Percentiles rank a stretch among this genome's conserved stretches.
phyloP scores from a whole-genome alignment of 2,113 vertebrate genomes.

The Elephas maximus region DNA sequence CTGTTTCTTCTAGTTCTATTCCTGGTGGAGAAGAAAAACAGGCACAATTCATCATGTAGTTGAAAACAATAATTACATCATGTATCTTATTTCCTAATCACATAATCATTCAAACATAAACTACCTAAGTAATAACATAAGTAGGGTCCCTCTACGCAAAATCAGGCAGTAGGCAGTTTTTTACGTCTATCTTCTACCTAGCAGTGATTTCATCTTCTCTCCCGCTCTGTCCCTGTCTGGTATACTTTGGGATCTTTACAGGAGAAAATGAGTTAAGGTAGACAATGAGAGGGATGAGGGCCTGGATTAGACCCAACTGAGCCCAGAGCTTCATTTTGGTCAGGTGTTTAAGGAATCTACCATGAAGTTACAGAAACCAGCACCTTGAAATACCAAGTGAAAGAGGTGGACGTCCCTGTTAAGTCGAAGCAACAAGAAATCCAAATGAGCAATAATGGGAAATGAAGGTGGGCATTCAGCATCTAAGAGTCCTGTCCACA shows the following conservation, averaged over 20 bases:
- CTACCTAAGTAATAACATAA: background rate
- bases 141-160: background rate
- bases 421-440: background rate
- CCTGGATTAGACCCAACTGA: background rate
- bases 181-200: background rate
- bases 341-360: background rate
- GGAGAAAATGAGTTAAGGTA: background rate
- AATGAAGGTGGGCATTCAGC: background rate
- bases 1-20: constrained; percentile 70
- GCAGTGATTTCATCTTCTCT: background rate
- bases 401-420: background rate
- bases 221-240: background rate
- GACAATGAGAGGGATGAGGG: background rate
- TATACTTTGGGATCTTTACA: background rate
- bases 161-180: background rate
- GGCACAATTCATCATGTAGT: constrained; percentile 45
- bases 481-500: background rate
- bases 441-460: background rate
- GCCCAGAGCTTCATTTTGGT: background rate
- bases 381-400: background rate
- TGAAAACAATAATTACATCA: constrained; percentile 74
- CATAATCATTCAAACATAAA: background rate
- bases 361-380: background rate
- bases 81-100: background rate
- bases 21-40: constrained; percentile 69